Conservation (phyloP, 2,113 vertebrate species). For the Nestor notabilis region DNA sequence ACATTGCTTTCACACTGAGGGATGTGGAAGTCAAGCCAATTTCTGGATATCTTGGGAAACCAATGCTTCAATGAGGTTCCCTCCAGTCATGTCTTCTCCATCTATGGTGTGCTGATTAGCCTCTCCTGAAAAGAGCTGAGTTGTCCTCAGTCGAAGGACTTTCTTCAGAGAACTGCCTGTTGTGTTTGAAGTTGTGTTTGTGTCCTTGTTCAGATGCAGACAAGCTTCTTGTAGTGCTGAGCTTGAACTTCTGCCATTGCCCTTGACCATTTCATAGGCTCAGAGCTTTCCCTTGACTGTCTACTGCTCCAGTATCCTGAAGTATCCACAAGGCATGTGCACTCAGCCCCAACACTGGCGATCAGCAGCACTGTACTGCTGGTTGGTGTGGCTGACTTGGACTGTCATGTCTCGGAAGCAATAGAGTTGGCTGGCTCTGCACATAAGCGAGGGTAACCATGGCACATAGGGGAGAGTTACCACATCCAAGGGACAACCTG, state of each 20-base stretch:
- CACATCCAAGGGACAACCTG: not conserved
- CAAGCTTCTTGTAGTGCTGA: not conserved
- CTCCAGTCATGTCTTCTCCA: not conserved
- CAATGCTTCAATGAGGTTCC: not conserved
- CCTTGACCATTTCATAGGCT: not conserved
- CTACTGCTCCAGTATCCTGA: not conserved
- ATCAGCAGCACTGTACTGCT: not conserved
- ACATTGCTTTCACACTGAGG: not conserved
- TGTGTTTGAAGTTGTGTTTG: not conserved
- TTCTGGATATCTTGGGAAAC: not conserved
- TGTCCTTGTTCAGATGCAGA: not conserved
- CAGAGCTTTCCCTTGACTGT: not conserved
- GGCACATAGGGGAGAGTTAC: not conserved
- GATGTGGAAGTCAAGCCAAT: not conserved
- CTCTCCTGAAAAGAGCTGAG: not conserved
- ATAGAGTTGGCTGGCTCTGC: not conserved
- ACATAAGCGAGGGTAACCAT: not conserved
- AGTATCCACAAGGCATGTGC: no score
- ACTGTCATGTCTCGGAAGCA: not conserved
- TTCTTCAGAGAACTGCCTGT: not conserved
- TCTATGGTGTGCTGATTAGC: not conserved
- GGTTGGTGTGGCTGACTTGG: not conserved
- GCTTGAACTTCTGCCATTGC: not conserved
- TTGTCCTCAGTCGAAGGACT: not conserved
- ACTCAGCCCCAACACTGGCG: rapidly evolving